These are phyloP conservation scores for Trichonephila clavata DNA, from an alignment of 1,140 invertebrate species.

Conservation along the genomic window DNA sequence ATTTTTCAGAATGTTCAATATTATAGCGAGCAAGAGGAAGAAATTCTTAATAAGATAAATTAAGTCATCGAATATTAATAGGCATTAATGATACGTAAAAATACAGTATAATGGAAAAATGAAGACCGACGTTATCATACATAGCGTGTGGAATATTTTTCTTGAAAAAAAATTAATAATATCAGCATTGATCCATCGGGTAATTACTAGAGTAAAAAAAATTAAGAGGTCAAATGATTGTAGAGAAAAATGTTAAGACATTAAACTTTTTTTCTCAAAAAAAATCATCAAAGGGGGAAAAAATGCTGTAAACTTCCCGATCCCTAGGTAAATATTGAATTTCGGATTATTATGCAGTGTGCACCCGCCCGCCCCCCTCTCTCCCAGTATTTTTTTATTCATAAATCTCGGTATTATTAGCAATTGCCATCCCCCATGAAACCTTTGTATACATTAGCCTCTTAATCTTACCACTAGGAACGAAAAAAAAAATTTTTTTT, in stretches of 20 bases:
- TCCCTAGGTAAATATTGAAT: slow-evolving; percentile 69
- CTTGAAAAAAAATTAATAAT: background rate
- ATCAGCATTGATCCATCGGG: slow-evolving; percentile 45
- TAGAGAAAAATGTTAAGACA: slow-evolving; percentile 59
- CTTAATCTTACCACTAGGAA: slow-evolving; percentile 63
- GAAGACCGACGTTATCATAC: slow-evolving; percentile 42
- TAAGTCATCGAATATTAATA: slow-evolving; percentile 54
- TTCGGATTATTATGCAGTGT: slow-evolving; percentile 66
- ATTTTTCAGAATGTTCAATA: background rate
- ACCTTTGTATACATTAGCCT: slow-evolving; percentile 51
- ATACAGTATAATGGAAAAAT: slow-evolving; percentile 35
- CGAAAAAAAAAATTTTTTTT: background rate
- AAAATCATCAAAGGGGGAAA: slow-evolving; percentile 14
- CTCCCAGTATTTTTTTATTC: background rate
- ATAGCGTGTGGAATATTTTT: background rate
- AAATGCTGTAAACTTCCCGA: slow-evolving; percentile 24
- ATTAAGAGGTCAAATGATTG: slow-evolving; percentile 52
- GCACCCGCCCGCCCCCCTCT: background rate
- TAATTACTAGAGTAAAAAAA: slow-evolving; percentile 33
- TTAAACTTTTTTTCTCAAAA: slow-evolving; percentile 22
- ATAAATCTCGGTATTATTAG: slow-evolving; percentile 56
- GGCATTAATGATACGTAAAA: slow-evolving; percentile 3
- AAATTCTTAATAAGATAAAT: slow-evolving; percentile 8
- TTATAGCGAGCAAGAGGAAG: background rate
- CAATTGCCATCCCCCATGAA: slow-evolving; percentile 35